Evolutionary conservation across 2,113 vertebrate genomes (phyloP).

Genomic region (Pseudonaja textilis): DNA sequence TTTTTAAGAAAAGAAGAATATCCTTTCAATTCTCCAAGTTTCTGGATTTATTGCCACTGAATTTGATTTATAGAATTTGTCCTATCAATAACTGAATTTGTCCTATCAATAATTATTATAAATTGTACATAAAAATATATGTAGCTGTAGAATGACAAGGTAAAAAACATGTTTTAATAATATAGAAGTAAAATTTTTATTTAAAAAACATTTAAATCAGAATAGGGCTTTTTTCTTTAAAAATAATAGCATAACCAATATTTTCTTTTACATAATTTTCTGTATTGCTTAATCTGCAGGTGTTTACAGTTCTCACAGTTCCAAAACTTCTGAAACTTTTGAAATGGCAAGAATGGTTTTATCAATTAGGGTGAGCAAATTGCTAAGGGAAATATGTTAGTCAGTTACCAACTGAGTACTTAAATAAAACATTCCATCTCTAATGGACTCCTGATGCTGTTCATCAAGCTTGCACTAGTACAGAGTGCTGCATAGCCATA

Average conservation of each 20-base stretch:
- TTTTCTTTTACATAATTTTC: background rate
- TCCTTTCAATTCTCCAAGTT: background rate
- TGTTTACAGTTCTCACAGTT: conserved; percentile 48
- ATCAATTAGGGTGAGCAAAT: conserved; percentile 68
- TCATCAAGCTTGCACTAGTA: conserved; percentile 48
- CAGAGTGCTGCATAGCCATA: conserved; percentile 50
- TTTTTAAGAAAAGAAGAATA: background rate
- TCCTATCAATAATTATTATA: background rate
- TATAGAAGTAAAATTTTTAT: background rate
- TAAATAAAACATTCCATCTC: conserved; percentile 72
- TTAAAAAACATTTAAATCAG: background rate
- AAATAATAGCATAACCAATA: background rate
- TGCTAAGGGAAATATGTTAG: conserved; percentile 64
- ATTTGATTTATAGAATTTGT: background rate
- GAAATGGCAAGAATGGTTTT: conserved; percentile 64
- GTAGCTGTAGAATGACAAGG: background rate
- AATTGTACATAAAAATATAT: background rate
- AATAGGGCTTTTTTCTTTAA: background rate
- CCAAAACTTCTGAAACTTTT: conserved; percentile 53
- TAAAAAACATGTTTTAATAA: rapidly evolving
- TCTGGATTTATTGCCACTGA: background rate
- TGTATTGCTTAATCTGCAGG: conserved; percentile 31
- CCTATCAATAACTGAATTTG: background rate
- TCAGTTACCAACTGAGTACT: conserved; percentile 50
- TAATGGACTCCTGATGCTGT: conserved; percentile 63